These are phyloP conservation scores for Drosophila sp. DNA, from an alignment of 1,140 invertebrate species.

Conservation along the genomic window DNA sequence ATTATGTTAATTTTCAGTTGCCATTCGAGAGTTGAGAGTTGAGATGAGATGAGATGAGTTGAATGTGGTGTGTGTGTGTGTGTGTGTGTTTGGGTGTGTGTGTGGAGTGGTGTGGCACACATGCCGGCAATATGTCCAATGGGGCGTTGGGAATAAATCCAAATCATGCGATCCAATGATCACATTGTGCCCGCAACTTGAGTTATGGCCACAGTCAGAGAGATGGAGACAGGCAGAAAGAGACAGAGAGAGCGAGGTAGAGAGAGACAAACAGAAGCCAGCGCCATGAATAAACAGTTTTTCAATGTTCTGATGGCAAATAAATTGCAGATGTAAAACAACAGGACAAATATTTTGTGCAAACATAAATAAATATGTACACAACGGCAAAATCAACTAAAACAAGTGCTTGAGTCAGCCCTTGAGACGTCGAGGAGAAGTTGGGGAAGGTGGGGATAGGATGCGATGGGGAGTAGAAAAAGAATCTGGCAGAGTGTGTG, in stretches of 20 bases:
- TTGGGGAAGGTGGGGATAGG: neutral
- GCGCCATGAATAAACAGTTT: conserved; percentile 18
- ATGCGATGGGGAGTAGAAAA: no score
- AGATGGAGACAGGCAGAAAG: neutral
- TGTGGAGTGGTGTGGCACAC: conserved; percentile 58
- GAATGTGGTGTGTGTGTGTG: conserved; percentile 24
- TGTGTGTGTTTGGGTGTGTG: conserved; percentile 15
- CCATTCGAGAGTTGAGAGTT: conserved; percentile 32
- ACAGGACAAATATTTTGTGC: conserved; percentile 23
- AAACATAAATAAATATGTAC: conserved; percentile 12
- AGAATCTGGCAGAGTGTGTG: no score
- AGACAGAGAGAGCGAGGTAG: neutral
- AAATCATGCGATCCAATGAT: conserved; percentile 81
- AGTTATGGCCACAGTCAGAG: conserved; percentile 56
- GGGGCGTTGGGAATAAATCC: conserved; percentile 76
- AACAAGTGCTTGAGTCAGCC: neutral
- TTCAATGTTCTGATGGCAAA: conserved; percentile 26
- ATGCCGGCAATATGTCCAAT: conserved; percentile 80
- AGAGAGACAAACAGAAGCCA: conserved; percentile 4
- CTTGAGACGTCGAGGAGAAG: neutral
- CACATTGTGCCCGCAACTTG: conserved; percentile 76
- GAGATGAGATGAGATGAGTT: neutral
- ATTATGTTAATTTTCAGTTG: conserved; percentile 74
- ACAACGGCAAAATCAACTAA: conserved; percentile 7
- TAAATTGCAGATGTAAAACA: conserved; percentile 25